Conservation (phyloP, 2,888 invertebrate genomes). For the Acronicta aceris region DNA sequence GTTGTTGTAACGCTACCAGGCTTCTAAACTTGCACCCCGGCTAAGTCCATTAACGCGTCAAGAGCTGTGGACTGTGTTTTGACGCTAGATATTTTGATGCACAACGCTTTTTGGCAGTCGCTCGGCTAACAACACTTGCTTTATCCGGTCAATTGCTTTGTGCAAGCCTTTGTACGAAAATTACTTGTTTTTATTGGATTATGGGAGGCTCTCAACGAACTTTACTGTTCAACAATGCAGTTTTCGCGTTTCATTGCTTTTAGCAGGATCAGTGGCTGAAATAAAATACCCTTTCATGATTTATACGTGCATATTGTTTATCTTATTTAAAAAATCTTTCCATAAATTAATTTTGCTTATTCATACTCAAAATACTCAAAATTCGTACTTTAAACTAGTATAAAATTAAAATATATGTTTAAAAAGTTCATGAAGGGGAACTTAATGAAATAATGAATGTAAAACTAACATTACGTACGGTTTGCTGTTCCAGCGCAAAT, state of each 20-base stretch:
- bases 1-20: slow-evolving; percentile 62
- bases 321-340: slow-evolving; percentile 8
- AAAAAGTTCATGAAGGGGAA: slow-evolving; percentile 32
- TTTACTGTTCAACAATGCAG: slow-evolving; percentile 50
- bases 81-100: slow-evolving; percentile 75
- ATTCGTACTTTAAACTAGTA: neutral
- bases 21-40: slow-evolving; percentile 72
- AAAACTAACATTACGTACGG: slow-evolving; percentile 43
- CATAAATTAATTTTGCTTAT: slow-evolving; percentile 9
- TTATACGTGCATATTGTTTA: slow-evolving; percentile 15
- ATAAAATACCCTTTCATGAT: slow-evolving; percentile 37
- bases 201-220: slow-evolving; percentile 47
- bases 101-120: slow-evolving; percentile 61
- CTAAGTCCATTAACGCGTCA: slow-evolving; percentile 79
- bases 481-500: slow-evolving; percentile 29
- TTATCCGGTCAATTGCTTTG: slow-evolving; percentile 75
- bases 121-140: slow-evolving; percentile 61
- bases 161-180: slow-evolving; percentile 67
- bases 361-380: slow-evolving; percentile 10
- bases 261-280: slow-evolving; percentile 18
- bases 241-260: slow-evolving; percentile 51
- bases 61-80: slow-evolving; percentile 70
- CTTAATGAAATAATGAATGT: slow-evolving; percentile 44
- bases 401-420: slow-evolving; percentile 34
- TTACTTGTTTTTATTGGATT: slow-evolving; percentile 67